Evolutionary conservation across 2,113 vertebrate species (phyloP).

Genomic region (Dascyllus trimaculatus): DNA sequence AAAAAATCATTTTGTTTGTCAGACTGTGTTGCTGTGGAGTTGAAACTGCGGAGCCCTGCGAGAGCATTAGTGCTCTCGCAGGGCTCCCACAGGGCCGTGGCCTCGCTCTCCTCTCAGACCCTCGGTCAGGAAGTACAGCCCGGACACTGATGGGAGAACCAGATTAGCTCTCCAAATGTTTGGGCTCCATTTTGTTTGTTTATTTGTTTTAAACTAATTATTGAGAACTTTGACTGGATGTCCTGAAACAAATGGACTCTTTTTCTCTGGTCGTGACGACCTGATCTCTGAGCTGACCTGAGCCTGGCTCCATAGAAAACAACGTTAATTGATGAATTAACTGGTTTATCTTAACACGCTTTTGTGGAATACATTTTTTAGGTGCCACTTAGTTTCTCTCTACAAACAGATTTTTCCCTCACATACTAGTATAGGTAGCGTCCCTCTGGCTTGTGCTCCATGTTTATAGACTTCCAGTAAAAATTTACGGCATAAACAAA

Average conservation of each 20-base stretch:
- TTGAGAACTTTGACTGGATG: conserved; percentile 44
- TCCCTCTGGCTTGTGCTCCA: background rate
- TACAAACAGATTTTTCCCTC: background rate
- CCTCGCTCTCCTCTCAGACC: conserved; percentile 49
- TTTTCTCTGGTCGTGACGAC: conserved; percentile 2
- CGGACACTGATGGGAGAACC: conserved; percentile 66
- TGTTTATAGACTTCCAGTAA: background rate
- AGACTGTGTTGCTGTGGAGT: background rate
- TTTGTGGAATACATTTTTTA: background rate
- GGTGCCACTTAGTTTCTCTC: background rate
- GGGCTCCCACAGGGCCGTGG: conserved; percentile 50
- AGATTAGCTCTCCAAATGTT: conserved; percentile 73
- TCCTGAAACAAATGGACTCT: conserved; percentile 9
- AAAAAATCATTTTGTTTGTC: conserved; percentile 8
- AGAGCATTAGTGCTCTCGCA: background rate
- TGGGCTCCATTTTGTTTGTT: conserved; percentile 66
- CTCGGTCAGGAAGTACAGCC: conserved; percentile 73
- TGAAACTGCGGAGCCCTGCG: conserved; percentile 22
- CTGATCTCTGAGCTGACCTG: conserved; percentile 15
- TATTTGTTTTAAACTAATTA: conserved; percentile 65
- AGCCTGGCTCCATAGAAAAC: conserved; percentile 2
- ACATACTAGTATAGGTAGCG: background rate
- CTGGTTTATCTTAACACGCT: background rate
- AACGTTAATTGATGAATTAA: background rate
- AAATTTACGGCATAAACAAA: background rate